phyloP scores from a whole-genome alignment of 1,140 invertebrate species.

The Procambarus clarkii region DNA sequence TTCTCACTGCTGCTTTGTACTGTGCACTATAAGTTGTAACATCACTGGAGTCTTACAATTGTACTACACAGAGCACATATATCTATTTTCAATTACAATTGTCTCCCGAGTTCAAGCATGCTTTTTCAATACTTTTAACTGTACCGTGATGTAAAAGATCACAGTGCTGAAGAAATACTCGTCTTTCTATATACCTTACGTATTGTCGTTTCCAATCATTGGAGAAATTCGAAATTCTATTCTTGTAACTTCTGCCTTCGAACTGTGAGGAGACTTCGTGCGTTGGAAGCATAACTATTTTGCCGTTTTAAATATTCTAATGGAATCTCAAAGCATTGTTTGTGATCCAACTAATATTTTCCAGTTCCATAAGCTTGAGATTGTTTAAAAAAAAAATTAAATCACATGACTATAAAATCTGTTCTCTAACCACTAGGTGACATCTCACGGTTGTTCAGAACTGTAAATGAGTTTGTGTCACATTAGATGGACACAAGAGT shows the following conservation, averaged over 20 bases:
- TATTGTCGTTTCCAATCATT: slow-evolving; percentile 39
- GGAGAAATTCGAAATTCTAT: slow-evolving; percentile 29
- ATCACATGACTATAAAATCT: slow-evolving; percentile 9
- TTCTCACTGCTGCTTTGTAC: slow-evolving; percentile 3
- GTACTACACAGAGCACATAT: slow-evolving; percentile 1
- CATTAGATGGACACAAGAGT: slow-evolving; percentile 62
- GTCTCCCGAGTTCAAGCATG: background rate
- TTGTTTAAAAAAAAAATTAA: slow-evolving; percentile 7
- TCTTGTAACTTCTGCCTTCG: slow-evolving; percentile 47
- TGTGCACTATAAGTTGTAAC: slow-evolving; percentile 7
- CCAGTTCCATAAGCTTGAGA: slow-evolving; percentile 28
- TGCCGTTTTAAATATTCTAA: slow-evolving; percentile 5
- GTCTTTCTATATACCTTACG: slow-evolving; percentile 41
- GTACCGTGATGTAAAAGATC: background rate
- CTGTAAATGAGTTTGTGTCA: slow-evolving; percentile 64
- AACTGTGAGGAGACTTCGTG: slow-evolving; percentile 34
- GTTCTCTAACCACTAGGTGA: slow-evolving; percentile 53
- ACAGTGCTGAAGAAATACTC: slow-evolving; percentile 1
- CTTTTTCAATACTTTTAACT: background rate
- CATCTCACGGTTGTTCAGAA: slow-evolving; percentile 47
- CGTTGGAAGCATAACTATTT: background rate
- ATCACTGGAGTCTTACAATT: background rate
- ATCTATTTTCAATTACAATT: background rate
- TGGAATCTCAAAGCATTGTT: slow-evolving; percentile 40
- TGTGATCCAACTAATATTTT: slow-evolving; percentile 27